phyloP scores from a whole-genome alignment of 2,888 invertebrate genomes.

The Athetis lepigone region DNA sequence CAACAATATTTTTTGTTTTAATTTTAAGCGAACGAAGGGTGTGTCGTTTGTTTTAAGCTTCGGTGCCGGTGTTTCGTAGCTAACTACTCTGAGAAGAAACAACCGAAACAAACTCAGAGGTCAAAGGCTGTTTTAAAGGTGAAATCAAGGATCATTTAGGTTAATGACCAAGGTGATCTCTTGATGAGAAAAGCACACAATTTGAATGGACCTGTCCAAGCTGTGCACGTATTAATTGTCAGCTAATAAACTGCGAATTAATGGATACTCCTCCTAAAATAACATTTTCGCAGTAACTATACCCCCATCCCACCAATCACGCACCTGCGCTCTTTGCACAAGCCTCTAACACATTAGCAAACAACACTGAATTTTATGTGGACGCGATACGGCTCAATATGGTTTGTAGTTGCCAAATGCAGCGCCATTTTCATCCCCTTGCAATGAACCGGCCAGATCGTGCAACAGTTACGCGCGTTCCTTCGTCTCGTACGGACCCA shows the following conservation, averaged over 20 bases:
- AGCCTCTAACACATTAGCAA: conserved; percentile 20
- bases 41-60: too few relatives aligned
- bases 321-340: conserved; percentile 35
- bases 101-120: too few relatives aligned
- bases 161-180: too few relatives aligned
- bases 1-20: too few relatives aligned
- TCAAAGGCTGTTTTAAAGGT: too few relatives aligned
- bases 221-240: too few relatives aligned
- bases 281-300: not conserved
- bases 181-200: too few relatives aligned
- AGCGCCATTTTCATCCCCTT: conserved; percentile 20
- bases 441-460: conserved; percentile 6
- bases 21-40: too few relatives aligned
- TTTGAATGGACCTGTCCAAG: too few relatives aligned
- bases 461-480: conserved; percentile 38
- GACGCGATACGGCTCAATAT: conserved; percentile 19
- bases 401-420: not conserved
- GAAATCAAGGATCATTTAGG: too few relatives aligned
- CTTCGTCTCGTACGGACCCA: not conserved
- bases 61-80: too few relatives aligned
- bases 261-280: not conserved
- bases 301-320: not conserved
- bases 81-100: too few relatives aligned
- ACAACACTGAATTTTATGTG: conserved; percentile 2
- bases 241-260: not conserved